Conservation (phyloP, 2,888 invertebrate species). For the Metellina segmentata region DNA sequence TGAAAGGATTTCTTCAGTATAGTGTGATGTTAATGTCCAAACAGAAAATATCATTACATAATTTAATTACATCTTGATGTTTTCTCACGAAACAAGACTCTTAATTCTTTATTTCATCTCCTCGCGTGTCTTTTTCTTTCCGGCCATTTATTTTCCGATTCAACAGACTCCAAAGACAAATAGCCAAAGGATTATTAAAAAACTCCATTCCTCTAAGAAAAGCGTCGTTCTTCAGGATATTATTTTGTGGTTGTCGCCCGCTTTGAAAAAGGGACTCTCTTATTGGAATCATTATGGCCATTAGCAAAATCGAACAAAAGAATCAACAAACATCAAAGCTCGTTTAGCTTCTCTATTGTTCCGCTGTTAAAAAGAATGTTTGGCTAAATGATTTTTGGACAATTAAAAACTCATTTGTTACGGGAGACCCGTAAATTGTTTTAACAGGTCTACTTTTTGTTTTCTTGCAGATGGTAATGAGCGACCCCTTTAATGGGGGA, state of each 20-base stretch:
- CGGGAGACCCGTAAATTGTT: constrained; percentile 59
- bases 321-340: constrained; percentile 12
- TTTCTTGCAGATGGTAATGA: constrained; percentile 11
- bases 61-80: background rate
- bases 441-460: constrained; percentile 33
- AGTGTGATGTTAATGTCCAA: background rate
- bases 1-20: background rate
- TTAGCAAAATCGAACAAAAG: background rate
- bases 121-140: background rate
- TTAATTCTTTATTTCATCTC: background rate
- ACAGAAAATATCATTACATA: background rate
- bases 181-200: background rate
- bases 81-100: background rate
- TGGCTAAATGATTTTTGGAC: constrained; percentile 73
- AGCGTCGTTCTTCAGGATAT: background rate
- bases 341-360: constrained; percentile 49
- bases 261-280: background rate
- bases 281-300: background rate
- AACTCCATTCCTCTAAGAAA: background rate
- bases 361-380: background rate
- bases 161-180: background rate
- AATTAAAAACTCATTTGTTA: constrained; percentile 73
- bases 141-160: background rate
- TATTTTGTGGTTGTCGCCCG: background rate
- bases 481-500: background rate